Evolutionary conservation across 2,888 invertebrate genomes (phyloP), one percentile per base, ranked within the genome.

Genomic region (Tipula confusa): DNA sequence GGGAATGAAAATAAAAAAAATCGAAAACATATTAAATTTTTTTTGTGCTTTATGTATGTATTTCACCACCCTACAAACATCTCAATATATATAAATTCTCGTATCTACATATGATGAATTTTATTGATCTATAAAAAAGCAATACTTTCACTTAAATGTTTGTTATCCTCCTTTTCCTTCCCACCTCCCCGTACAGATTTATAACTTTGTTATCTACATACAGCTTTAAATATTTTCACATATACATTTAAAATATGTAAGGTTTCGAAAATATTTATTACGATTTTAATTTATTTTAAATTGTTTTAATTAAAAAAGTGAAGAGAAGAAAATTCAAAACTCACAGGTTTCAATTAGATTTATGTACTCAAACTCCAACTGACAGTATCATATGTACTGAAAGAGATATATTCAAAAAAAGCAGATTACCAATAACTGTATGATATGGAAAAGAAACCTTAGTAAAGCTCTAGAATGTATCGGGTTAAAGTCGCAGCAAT

Each of bases 41-140:
- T 64, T 64, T 64, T 64, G n/a, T n/a, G n/a, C 43, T 64, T 64
- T 24, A 18, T 18, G 15, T 48, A 18, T 48, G 5, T 48, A 48
- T 33, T 9, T 48, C 48, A 7, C 48, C 15, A 48, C 48, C 48
- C 48, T 24, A 64, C 24, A 64, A 64, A 24, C 18, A 64, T 18
- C 64, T 64, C 24, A 64, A 64, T 64, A 64, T 64, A 64, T n/a
- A 43, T 43, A 43, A 0, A n/a, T 43, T 24, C 24, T 24, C 24
- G 64, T 64, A 3, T 24, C 24, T n/a, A 43, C 43, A 43, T 43
- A 64, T 64, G 64, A 64, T 64, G 64, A 64, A 64, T 64, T 64
- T 64, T 64, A 64, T 64, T 64, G 64, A 64, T 64, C 64, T 64
- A 64, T 64, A 64, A 64, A 64, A 64, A 64, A 64, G 64, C 24